Evolutionary conservation across 2,888 invertebrate species (phyloP).

Genomic region (Chymomyza caudatula): DNA sequence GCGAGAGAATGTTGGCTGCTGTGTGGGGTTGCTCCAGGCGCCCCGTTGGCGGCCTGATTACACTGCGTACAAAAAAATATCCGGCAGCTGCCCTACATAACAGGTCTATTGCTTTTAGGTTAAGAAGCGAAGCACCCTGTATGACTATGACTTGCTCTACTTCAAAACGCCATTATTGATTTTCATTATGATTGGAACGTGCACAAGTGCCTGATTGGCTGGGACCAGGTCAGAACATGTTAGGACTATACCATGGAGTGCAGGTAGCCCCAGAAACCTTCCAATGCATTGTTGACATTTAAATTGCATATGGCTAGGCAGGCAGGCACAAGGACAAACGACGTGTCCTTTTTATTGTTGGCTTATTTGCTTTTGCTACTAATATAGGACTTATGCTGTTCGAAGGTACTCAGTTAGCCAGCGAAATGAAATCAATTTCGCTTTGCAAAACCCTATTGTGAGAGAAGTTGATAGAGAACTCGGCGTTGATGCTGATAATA

Average conservation of each 20-base stretch:
- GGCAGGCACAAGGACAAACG: background rate
- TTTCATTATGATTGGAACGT: constrained; percentile 50
- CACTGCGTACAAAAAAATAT: background rate
- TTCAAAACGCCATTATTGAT: constrained; percentile 49
- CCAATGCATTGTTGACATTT: constrained; percentile 49
- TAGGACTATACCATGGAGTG: constrained; percentile 10
- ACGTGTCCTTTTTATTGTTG: constrained; percentile 6
- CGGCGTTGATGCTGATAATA: background rate
- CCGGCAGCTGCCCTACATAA: background rate
- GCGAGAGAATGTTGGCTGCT: constrained; percentile 27
- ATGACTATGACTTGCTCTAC: constrained; percentile 24
- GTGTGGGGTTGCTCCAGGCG: constrained; percentile 43
- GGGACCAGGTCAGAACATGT: background rate
- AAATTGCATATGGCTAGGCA: constrained; percentile 30
- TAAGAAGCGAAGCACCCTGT: background rate
- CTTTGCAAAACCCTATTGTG: constrained; percentile 29
- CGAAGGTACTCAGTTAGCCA: constrained; percentile 1
- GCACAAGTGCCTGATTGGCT: constrained; percentile 31
- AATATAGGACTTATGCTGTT: constrained; percentile 21
- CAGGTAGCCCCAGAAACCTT: background rate
- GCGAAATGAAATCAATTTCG: constrained; percentile 36
- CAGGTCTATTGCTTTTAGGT: background rate
- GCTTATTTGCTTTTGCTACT: constrained; percentile 29
- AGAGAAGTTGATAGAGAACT: constrained; percentile 9
- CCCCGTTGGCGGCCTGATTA: constrained; percentile 48